These are phyloP conservation scores for Pharmacophagus antenor DNA, from an alignment of 2,888 invertebrate species.

Conservation along the genomic window DNA sequence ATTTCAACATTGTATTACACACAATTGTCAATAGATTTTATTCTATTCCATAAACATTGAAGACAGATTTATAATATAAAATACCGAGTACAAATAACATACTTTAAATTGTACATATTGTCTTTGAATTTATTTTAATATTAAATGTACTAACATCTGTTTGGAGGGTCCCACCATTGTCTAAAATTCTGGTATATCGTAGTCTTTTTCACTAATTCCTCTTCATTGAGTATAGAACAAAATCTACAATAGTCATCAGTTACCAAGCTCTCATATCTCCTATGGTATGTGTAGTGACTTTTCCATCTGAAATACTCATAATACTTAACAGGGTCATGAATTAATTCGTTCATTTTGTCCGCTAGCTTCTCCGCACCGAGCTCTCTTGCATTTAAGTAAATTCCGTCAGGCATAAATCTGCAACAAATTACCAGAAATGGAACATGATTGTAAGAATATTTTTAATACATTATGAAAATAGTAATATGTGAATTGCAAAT, in stretches of 20 bases:
- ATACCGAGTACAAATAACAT: too few species aligned
- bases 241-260: conserved; percentile 65
- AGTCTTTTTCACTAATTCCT: conserved; percentile 43
- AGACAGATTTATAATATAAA: background rate
- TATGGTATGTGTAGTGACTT: conserved; percentile 59
- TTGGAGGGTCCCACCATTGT: conserved; percentile 58
- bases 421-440: conserved; percentile 36
- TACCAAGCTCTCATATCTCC: conserved; percentile 45
- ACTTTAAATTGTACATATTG: background rate
- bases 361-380: conserved; percentile 49
- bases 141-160: conserved; percentile 31
- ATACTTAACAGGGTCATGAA: conserved; percentile 51
- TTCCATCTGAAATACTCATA: conserved; percentile 62
- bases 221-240: conserved; percentile 57
- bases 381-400: conserved; percentile 58
- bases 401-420: conserved; percentile 68
- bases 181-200: conserved; percentile 50
- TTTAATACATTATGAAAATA: too few species aligned
- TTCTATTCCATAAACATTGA: background rate
- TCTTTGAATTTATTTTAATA: background rate
- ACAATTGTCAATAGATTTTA: conserved; percentile 5
- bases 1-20: conserved; percentile 15
- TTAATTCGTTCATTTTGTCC: conserved; percentile 52
- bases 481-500: too few species aligned
- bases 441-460: too few species aligned